Conservation (phyloP, 2,797 vertebrate genomes). For the Todus mexicanus region DNA sequence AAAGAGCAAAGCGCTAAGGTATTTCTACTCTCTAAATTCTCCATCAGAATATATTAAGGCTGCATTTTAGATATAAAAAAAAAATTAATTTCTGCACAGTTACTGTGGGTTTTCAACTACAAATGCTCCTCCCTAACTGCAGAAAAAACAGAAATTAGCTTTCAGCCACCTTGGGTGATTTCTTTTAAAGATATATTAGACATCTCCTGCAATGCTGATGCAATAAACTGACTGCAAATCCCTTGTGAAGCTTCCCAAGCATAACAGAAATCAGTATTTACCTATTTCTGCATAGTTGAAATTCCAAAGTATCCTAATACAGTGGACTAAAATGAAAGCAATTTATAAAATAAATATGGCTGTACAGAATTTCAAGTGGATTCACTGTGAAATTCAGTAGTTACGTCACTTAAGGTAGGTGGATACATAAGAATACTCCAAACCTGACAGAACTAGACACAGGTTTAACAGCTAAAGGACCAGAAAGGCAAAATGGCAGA, state of each 20-base stretch:
- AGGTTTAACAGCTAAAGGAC: background rate
- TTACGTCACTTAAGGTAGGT: background rate
- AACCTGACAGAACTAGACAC: background rate
- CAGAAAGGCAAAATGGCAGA: background rate
- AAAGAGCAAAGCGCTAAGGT: background rate
- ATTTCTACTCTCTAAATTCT: background rate
- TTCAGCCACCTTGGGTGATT: background rate
- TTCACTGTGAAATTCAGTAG: background rate
- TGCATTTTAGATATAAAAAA: background rate
- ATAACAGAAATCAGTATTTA: background rate
- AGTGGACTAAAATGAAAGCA: background rate
- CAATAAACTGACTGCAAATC: background rate
- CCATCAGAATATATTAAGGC: background rate
- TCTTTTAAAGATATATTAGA: background rate
- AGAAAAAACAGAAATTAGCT: background rate
- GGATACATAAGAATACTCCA: background rate
- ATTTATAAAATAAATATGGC: background rate
- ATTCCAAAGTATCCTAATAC: background rate
- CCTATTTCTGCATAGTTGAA: background rate
- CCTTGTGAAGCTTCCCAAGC: background rate
- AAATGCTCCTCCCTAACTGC: background rate
- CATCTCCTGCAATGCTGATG: background rate
- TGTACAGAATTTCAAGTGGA: background rate
- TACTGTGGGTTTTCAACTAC: background rate
- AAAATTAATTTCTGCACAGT: background rate